Conservation (phyloP, 2,888 invertebrate species). For the Pachliopta kotzebuea region DNA sequence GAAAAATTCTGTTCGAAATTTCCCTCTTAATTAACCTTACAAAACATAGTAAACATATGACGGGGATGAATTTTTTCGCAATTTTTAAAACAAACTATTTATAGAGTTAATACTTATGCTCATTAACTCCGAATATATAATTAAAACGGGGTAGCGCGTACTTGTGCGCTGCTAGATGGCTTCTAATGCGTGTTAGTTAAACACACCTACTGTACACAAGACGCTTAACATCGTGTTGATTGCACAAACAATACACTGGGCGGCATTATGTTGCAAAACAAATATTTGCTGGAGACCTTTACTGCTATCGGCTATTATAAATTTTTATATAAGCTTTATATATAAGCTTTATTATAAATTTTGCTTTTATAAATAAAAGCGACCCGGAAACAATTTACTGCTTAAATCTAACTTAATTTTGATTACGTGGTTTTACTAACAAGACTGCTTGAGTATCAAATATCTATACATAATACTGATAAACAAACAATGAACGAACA, state of each 20-base stretch:
- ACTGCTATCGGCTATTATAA: background rate
- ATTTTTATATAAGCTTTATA: background rate
- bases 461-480: too few species aligned
- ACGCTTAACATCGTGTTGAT: conserved; percentile 21
- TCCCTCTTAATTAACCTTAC: too few species aligned
- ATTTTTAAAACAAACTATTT: too few species aligned
- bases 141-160: background rate
- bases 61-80: too few species aligned
- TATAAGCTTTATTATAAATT: background rate
- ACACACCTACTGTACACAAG: conserved; percentile 19
- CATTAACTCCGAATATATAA: background rate
- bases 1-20: too few species aligned
- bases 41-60: too few species aligned
- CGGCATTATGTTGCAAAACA: conserved; percentile 22
- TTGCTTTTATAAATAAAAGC: too few species aligned
- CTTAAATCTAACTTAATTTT: too few species aligned
- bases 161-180: background rate
- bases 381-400: too few species aligned
- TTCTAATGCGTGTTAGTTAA: conserved; percentile 20
- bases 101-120: background rate
- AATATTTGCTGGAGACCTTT: conserved; percentile 19
- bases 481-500: too few species aligned
- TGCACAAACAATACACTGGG: conserved; percentile 11
- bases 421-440: too few species aligned
- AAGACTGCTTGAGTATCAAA: too few species aligned